Evolutionary conservation across 2,888 invertebrate species (phyloP).

Genomic region (Aphidoletes aphidimyza): DNA sequence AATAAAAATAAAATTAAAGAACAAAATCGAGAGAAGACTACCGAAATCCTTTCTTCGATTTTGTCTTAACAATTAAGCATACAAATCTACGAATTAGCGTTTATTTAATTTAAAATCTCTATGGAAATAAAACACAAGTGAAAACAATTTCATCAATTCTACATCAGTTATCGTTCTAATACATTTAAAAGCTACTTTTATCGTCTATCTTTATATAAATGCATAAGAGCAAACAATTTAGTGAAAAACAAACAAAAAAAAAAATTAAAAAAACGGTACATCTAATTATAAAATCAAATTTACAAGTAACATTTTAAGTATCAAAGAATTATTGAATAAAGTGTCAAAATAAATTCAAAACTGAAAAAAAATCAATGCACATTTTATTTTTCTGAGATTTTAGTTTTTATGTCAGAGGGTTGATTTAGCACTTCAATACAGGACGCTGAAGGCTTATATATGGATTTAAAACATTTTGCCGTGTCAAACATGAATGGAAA

Average conservation of each 20-base stretch:
- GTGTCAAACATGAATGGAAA: too few species aligned
- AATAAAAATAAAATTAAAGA: not conserved
- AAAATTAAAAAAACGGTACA: conserved; percentile 24
- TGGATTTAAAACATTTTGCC: too few species aligned
- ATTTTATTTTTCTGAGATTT: too few species aligned
- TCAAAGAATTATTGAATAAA: conserved; percentile 49
- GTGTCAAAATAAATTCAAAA: conserved; percentile 48
- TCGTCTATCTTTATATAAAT: conserved; percentile 43
- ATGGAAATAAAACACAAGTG: not conserved
- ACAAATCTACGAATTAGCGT: not conserved
- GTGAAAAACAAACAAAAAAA: too few species aligned
- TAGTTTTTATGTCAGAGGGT: not conserved
- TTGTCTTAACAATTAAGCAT: not conserved
- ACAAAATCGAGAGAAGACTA: not conserved
- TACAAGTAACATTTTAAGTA: conserved; percentile 36
- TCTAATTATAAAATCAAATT: conserved; percentile 17
- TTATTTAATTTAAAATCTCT: not conserved
- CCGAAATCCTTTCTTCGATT: not conserved
- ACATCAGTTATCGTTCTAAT: conserved; percentile 18
- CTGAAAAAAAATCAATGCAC: not conserved
- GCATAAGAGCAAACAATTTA: not conserved
- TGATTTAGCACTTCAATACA: not conserved
- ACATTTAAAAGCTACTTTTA: conserved; percentile 38
- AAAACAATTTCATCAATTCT: conserved; percentile 38
- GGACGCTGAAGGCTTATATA: too few species aligned